Evolutionary conservation across 2,113 vertebrate species (phyloP).

Genomic region (Cheilinus undulatus): DNA sequence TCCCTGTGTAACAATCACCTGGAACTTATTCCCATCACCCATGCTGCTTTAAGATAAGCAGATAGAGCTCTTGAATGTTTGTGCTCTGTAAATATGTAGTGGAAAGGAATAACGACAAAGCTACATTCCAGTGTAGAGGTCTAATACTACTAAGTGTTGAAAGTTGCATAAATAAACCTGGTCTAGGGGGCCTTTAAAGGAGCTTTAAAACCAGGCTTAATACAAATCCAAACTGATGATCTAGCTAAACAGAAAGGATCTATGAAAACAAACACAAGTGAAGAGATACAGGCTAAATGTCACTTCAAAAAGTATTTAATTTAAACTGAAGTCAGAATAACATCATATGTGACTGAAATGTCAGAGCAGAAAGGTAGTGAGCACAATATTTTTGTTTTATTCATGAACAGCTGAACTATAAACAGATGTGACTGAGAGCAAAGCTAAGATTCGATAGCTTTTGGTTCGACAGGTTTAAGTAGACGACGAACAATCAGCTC

Average conservation of each 20-base stretch:
- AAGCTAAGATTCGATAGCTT: conserved; percentile 77
- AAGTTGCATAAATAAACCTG: too few species aligned
- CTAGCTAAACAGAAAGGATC: background rate
- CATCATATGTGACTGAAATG: background rate
- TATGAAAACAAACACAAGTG: background rate
- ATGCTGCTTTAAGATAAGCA: too few species aligned
- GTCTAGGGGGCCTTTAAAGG: too few species aligned
- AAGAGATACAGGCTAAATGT: background rate
- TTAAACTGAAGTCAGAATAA: background rate
- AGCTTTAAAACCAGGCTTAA: background rate
- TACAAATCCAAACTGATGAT: background rate
- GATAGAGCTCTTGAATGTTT: background rate
- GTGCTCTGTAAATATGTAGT: too few species aligned
- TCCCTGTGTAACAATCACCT: too few species aligned
- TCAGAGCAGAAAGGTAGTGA: background rate
- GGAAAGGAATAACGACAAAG: too few species aligned
- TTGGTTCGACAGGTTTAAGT: conserved; percentile 80
- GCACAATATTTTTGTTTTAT: background rate
- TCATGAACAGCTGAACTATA: background rate
- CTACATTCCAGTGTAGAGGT: too few species aligned
- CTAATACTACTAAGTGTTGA: too few species aligned
- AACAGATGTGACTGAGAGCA: background rate
- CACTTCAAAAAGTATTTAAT: conserved; percentile 11
- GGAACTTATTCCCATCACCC: too few species aligned
- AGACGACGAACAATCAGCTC: conserved; percentile 87